Percentiles rank a stretch among this genome's conserved stretches.
Evolutionary conservation across 1,140 invertebrate species (phyloP).

Genomic region (Probaryconus sp.): DNA sequence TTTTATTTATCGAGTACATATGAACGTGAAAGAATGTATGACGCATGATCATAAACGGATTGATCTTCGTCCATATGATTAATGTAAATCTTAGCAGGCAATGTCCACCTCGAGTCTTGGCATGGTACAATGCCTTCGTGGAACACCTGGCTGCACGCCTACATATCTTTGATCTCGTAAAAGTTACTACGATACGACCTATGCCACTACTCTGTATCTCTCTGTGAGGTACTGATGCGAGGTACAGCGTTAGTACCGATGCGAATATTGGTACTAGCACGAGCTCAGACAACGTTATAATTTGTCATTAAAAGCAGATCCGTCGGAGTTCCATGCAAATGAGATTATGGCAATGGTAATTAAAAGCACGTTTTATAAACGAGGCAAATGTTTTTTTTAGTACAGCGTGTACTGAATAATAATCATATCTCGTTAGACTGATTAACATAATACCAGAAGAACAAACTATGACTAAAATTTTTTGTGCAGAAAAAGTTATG

Average conservation of each 20-base stretch:
- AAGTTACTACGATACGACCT: constrained; percentile 22
- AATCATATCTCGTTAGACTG: no score
- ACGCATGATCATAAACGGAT: constrained; percentile 45
- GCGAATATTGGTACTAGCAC: constrained; percentile 7
- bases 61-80: constrained; percentile 61
- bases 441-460: no score
- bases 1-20: constrained; percentile 31
- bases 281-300: constrained; percentile 15
- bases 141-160: constrained; percentile 53
- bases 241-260: constrained; percentile 3
- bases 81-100: constrained; percentile 58
- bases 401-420: constrained; percentile 10
- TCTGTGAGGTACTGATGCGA: not conserved
- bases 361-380: constrained; percentile 14
- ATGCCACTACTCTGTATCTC: constrained; percentile 15
- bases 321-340: constrained; percentile 17
- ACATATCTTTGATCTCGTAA: constrained; percentile 41
- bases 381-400: constrained; percentile 3
- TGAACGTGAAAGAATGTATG: constrained; percentile 50
- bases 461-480: no score
- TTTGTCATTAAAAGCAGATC: constrained; percentile 39
- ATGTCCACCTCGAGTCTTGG: constrained; percentile 40
- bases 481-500: no score
- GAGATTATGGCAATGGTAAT: constrained; percentile 6
- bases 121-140: constrained; percentile 40